phyloP scores from a whole-genome alignment of 2,113 vertebrate genomes.

The Neogobius melanostomus region DNA sequence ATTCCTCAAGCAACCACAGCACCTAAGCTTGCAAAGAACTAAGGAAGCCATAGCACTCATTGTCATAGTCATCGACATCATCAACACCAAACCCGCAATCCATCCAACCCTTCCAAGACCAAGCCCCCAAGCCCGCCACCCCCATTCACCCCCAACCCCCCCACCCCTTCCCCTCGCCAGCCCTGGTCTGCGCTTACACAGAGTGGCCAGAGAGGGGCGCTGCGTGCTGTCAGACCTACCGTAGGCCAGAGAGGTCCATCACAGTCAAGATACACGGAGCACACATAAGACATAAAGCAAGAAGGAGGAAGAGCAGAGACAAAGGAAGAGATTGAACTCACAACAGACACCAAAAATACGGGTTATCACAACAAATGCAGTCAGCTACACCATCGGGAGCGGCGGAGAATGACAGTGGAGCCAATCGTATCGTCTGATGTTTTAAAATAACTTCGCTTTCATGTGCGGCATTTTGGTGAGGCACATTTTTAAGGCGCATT shows the following conservation, averaged over 20 bases:
- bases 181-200: constrained; percentile 74
- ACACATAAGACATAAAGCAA: constrained; percentile 82
- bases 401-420: constrained; percentile 69
- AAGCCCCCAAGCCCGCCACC: constrained; percentile 42
- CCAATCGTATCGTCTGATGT: constrained; percentile 43
- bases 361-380: constrained; percentile 75
- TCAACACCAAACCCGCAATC: constrained; percentile 66
- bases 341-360: constrained; percentile 77
- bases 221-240: constrained; percentile 81
- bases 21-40: constrained; percentile 78
- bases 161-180: constrained; percentile 21
- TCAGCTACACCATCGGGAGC: constrained; percentile 66
- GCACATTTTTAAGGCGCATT: not conserved
- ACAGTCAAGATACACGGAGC: constrained; percentile 82
- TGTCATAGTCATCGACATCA: constrained; percentile 34
- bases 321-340: constrained; percentile 83
- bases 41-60: constrained; percentile 76
- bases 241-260: constrained; percentile 77
- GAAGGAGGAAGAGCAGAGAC: constrained; percentile 80
- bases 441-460: constrained; percentile 41
- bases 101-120: constrained; percentile 67
- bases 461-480: constrained; percentile 14
- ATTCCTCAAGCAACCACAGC: constrained; percentile 79
- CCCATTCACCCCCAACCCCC: constrained; percentile 24
- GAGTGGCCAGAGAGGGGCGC: constrained; percentile 75